Evolutionary conservation across 2,888 invertebrate genomes (phyloP), one percentile per base, ranked within the genome.

Genomic region (Orthosia gracilis): DNA sequence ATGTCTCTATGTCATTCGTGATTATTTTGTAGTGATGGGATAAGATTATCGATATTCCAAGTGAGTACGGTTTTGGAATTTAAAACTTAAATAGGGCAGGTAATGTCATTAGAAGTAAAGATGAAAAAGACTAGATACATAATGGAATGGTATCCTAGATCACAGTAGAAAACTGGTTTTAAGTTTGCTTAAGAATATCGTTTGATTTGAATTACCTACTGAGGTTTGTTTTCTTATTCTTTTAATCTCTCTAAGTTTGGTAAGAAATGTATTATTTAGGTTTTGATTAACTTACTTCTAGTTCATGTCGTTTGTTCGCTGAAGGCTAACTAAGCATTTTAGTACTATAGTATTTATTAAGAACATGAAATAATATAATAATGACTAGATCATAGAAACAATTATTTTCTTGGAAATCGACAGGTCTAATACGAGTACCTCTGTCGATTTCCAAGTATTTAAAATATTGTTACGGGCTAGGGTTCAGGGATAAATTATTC

Each of bases 1-100:
- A 92, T 91, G 89, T 90, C 88, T 90, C 88, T 87, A 88, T 87
- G 89, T 89, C 88, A 89, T 87, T 85, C 86, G 83, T 86, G 85
- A 83, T 80, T 61, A 18, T 91, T 91, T 91, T 78, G 91, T 76
- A 86, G 92, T 49, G 83, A 55, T 54, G 31, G 26, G 45, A 4
- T 9, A n/a, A 55, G 0, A 7, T 26, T 81, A 78, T 84, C 84
- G 79, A 79, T 72, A 52, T 5, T 61, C 61, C 7, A 49, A 67
- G 64, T 26, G 15, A n/a, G 47, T 21, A 21, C 2, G 21, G 40
- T 17, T 21, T 40, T 61, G n/a, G 1, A 15, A 2, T 59, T 31
- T 31, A 31, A 31, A 31, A 31, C 31, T 31, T 7, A 31, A 31
- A 31, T 7, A 31, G 31, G 31, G 7, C 31, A 7, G 7, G 31